These are phyloP conservation scores for Pelosia muscerda DNA, from an alignment of 2,888 invertebrate species.

Conservation along the genomic window DNA sequence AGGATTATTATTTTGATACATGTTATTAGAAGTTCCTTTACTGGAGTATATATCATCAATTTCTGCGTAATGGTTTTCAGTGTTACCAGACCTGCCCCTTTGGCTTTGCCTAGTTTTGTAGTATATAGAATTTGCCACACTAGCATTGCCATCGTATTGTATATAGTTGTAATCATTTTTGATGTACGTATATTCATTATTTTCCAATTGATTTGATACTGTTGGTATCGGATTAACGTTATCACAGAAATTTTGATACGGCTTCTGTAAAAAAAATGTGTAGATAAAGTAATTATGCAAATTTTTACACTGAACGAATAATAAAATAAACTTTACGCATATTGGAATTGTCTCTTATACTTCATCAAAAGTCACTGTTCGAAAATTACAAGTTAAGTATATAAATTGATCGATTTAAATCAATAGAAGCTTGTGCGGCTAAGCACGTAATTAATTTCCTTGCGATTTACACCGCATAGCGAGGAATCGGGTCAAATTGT, in stretches of 20 bases:
- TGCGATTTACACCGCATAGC: too few species aligned
- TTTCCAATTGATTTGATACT: neutral
- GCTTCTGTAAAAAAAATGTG: slow-evolving; percentile 7
- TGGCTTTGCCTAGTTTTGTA: neutral
- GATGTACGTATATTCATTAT: slow-evolving; percentile 17
- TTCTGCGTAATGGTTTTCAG: slow-evolving; percentile 15
- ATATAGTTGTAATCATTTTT: neutral
- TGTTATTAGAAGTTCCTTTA: neutral
- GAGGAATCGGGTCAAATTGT: too few species aligned
- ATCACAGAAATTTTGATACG: neutral
- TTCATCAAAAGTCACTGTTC: too few species aligned
- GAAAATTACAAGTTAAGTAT: too few species aligned
- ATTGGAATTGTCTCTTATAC: too few species aligned
- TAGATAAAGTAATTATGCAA: too few species aligned
- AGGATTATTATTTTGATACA: neutral
- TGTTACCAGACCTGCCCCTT: neutral
- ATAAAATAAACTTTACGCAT: too few species aligned
- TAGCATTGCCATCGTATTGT: neutral
- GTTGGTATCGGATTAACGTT: neutral
- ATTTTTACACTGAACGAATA: neutral
- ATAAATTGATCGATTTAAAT: too few species aligned
- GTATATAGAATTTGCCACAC: slow-evolving; percentile 7
- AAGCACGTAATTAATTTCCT: too few species aligned
- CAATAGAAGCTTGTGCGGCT: too few species aligned
- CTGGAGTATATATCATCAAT: slow-evolving; percentile 3